Conservation (phyloP, 1,140 invertebrate genomes). For the Drosophila nasuta region DNA sequence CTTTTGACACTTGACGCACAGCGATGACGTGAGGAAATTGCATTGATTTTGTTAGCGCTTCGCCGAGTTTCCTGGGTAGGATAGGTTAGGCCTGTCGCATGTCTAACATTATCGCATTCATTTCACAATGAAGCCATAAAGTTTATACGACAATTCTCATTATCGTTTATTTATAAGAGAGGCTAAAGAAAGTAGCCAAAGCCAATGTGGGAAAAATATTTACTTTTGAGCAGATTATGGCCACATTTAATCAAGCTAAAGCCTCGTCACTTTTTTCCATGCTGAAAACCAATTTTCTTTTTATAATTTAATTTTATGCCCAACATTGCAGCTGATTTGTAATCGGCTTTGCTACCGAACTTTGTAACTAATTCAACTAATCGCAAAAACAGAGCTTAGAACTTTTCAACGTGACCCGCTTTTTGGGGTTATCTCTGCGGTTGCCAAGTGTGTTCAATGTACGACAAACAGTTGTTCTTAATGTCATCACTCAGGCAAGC, state of each 20-base stretch:
- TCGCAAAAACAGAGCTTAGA: constrained; percentile 1
- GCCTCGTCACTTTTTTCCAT: not conserved
- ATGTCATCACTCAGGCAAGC: constrained; percentile 31
- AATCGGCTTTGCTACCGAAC: not conserved
- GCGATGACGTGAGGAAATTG: constrained; percentile 1
- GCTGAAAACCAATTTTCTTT: constrained; percentile 1
- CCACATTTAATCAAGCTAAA: not conserved
- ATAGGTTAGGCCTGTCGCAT: not conserved
- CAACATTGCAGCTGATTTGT: not conserved
- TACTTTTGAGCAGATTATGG: not conserved
- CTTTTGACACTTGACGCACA: constrained; percentile 7
- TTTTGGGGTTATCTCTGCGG: constrained; percentile 33
- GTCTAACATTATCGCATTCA: not conserved
- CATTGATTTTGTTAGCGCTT: not conserved
- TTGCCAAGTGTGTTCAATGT: not conserved
- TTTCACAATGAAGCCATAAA: constrained; percentile 3
- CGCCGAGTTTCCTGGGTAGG: not conserved
- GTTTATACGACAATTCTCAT: not conserved
- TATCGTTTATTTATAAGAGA: not conserved
- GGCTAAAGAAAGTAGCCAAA: not conserved
- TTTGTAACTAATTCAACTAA: not conserved
- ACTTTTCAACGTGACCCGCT: constrained; percentile 13
- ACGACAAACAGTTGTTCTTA: constrained; percentile 1
- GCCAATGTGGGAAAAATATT: not conserved
- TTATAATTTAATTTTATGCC: not conserved